Base-by-base conservation (phyloP, 1,140 invertebrate species). In the Brachionus koreanus region DNA sequence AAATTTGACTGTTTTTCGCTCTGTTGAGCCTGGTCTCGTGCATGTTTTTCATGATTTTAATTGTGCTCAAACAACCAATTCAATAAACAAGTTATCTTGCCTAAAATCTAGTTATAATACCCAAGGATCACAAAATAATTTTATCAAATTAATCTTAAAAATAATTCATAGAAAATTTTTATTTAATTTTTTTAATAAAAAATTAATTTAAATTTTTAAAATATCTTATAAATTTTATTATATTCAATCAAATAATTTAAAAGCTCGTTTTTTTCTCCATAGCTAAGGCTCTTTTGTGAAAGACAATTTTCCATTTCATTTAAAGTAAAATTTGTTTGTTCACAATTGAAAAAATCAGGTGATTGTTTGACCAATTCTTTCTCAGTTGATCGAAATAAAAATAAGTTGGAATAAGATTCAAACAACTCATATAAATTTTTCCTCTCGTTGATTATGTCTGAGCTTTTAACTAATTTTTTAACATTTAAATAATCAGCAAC, bases 11-110 rank as follows among this genome's bases (percentile, higher is more conserved):
- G 93, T 94, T 1, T 90, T 94, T 25, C 87, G 93, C 74, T 92
- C 93, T 10, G 93, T 93, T 0, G 93, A 94, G 89, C 93, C 93
- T 0, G 93, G 93, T 12, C 93, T 94, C 83, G 93, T 94, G 85
- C 93, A 94, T 86, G 91, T 93, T 83, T 94, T 93, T 93, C 93
- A 94, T 88, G 92, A 92, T n/a, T 93, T 95, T 10, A 90, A 91
- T 81, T 98, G 96, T 90, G 7, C 0, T 39, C n/a, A 16, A 13
- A 46, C 46, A 37, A 46, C 13, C 1, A 57, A 23, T 46, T 5
- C 7, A 3, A 0, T 37, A 33, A 46, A 77, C 10, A 1, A 2
- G 5, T 37, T 2, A 9, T 46, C 16, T 13, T 74, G 69, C 43
- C 4, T 19, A 29, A 46, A 43, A 12, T 43, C 69, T 3, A 13